Conservation (phyloP, 2,113 vertebrate genomes). For the Silurus asotus region DNA sequence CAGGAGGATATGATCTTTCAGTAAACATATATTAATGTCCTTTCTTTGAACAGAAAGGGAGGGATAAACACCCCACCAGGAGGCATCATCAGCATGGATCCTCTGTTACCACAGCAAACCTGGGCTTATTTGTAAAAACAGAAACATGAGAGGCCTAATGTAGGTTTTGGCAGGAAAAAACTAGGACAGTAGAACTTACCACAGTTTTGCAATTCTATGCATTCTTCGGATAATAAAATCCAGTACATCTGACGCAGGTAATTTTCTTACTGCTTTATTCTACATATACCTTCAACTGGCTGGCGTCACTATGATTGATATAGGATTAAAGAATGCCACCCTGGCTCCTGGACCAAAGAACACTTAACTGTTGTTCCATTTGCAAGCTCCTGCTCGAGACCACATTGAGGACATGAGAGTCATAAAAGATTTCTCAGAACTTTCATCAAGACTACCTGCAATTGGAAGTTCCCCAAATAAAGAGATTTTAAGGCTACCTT, state of each 20-base stretch:
- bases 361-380: background rate
- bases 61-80: constrained; percentile 40
- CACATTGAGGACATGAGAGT: background rate
- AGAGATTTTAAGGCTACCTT: background rate
- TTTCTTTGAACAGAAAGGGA: constrained; percentile 20
- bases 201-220: background rate
- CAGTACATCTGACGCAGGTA: background rate
- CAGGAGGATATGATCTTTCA: constrained; percentile 32
- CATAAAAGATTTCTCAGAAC: background rate
- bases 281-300: background rate
- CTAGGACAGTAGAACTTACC: constrained; percentile 3
- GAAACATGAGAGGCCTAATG: constrained; percentile 71
- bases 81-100: constrained; percentile 51
- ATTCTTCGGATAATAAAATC: background rate
- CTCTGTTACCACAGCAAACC: constrained; percentile 62
- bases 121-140: constrained; percentile 62
- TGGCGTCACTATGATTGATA: background rate
- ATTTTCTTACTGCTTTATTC: background rate
- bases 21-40: constrained; percentile 38
- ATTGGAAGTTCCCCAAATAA: background rate
- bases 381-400: background rate
- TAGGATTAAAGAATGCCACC: background rate
- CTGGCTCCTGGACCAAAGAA: background rate
- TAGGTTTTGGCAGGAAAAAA: constrained; percentile 17
- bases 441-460: background rate